Conservation (phyloP, 2,113 vertebrate genomes). For the Vimba vimba region DNA sequence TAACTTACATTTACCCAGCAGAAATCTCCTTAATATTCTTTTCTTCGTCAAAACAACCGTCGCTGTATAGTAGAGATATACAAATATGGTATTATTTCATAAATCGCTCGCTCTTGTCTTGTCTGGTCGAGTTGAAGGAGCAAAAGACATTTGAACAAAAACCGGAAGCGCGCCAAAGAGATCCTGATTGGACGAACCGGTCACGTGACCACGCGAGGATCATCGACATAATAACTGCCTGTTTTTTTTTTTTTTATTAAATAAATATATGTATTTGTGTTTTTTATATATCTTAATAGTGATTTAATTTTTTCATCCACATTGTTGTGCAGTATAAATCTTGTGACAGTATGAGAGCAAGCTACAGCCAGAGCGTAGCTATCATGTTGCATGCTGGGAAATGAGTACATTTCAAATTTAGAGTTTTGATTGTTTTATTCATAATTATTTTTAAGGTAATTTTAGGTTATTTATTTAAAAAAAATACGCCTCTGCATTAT, state of each 20-base stretch:
- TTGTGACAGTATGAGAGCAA: neutral
- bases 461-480: neutral
- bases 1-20: neutral
- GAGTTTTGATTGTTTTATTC: neutral
- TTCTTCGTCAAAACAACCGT: neutral
- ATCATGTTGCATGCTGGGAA: constrained; percentile 29
- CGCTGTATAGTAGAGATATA: neutral
- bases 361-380: too few relatives aligned
- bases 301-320: neutral
- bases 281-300: neutral
- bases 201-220: neutral
- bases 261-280: neutral
- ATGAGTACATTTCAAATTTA: neutral
- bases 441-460: neutral
- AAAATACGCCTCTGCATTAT: neutral
- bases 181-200: constrained; percentile 67
- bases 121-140: neutral
- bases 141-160: constrained; percentile 69
- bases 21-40: too few relatives aligned
- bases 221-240: neutral
- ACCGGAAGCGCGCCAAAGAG: constrained; percentile 61
- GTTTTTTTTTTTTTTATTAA: neutral
- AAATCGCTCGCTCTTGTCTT: neutral
- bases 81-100: neutral
- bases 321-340: neutral